Base-by-base conservation (phyloP, 1,140 invertebrate species). In the Euwallacea similis region DNA sequence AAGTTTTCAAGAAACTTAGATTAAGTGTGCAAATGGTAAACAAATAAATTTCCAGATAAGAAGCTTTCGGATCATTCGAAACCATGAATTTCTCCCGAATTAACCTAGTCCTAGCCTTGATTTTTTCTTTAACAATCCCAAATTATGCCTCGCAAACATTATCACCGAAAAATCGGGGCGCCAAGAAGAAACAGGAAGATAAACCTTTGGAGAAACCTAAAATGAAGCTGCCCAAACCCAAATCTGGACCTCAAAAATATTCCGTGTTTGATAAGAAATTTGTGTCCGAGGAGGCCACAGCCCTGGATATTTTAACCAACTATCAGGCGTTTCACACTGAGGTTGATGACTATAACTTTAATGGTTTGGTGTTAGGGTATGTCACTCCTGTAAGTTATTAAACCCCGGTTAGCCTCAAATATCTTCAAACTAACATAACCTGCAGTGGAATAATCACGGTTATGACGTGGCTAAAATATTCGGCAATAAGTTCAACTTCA, bases 381-480 rank as follows among this genome's bases (percentile, higher is more conserved):
- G 92, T 97, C 50, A 97, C 95, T 63, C 94, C 95, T 42, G 94
- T 96, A 85, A 87, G 86, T 85, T 66, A 50, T 7, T 13, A 33
- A 15, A n/a, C 11, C 50, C 8, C 6, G 10, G 7, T 59, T 7
- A 3, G 13, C 13, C 0, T 15, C 56, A 59, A 6, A 15, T 16
- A 11, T 7, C 10, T 59, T 15, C 6, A 3, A 10, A 59, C 21
- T 59, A 6, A 59, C 21, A 59, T 6, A 59, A n/a, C n/a, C 87
- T 88, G 75, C 77, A 98, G 95, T 98, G 97, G 97, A 98, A 98
- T 81, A 90, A 86, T 70, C 92, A 94, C 85, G 97, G 96, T 0
- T 96, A 98, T 84, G 93, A 97, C 84, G 86, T 97, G 47, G 93
- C 95, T 0, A 97, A 97, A 84, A 88, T 86, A 58, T 97, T 97